Evolutionary conservation across 2,888 invertebrate genomes (phyloP), one percentile per base, ranked within the genome.

Genomic region (Phengaris arion): DNA sequence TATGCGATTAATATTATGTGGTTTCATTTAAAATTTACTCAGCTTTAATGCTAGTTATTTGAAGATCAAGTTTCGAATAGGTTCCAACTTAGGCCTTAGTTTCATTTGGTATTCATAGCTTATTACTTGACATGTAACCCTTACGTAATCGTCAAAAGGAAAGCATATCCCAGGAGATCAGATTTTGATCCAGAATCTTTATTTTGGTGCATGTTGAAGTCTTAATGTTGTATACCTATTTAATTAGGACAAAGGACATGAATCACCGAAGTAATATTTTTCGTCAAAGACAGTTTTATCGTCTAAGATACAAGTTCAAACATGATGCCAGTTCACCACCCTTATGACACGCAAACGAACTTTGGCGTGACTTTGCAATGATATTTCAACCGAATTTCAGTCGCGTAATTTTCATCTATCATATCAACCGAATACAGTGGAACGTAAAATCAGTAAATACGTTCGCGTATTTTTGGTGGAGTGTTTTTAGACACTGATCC

Each of bases 41-140:
- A 15, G 48, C n/a, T 15, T 48, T 51, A 51, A 35, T 48, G 51
- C 51, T 51, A 51, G 70, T 70, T 22, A 22, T 22, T 70, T n/a
- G 70, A 15, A 51, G 22, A 70, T 48, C 51, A 70, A 70, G 70
- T 70, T 70, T 70, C 10, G 51, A 70, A 64, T 64, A 64, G 70
- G 51, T 70, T 70, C 51, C 68, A 68, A 68, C 54, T 59, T 74
- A 52, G 54, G 46, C 52, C 45, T 68, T 79, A 81, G 82, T 83
- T 85, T 77, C 76, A 74, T 78, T 75, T 75, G 76, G 75, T 79
- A 79, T 79, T 79, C 76, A 78, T 76, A 73, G 76, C 77, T 77
- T 75, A 77, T 78, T 79, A 78, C 74, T 59, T 72, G 64, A 76
- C 74, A 76, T 76, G 68, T 78, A 76, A 45, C 64, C 77, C 77